Evolutionary conservation across 2,797 vertebrate species (phyloP).

Genomic region (Alca torda): DNA sequence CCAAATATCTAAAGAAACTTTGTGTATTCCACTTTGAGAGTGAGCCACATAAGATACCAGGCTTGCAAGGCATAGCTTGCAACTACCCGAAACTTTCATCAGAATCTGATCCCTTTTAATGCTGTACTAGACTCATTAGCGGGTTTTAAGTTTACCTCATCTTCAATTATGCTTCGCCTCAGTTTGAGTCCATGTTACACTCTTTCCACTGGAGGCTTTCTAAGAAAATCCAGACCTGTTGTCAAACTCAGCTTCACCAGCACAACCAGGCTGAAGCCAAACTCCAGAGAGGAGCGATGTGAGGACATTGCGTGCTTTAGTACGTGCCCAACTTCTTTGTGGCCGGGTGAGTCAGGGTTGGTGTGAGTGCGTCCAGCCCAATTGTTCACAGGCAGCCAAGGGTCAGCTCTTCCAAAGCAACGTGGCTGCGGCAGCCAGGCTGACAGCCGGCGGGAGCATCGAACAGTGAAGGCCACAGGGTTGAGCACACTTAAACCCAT

Average conservation of each 20-base stretch:
- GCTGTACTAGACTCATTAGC: neutral
- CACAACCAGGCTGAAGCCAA: neutral
- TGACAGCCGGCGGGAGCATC: neutral
- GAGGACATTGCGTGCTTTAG: neutral
- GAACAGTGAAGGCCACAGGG: fast-evolving
- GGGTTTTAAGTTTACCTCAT: neutral
- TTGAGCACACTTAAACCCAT: neutral
- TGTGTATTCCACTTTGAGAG: neutral
- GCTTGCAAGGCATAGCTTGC: neutral
- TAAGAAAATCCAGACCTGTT: neutral
- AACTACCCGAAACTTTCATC: neutral
- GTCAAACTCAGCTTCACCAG: neutral
- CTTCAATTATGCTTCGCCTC: neutral
- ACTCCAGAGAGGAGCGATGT: neutral
- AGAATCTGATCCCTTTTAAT: neutral
- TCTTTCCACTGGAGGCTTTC: neutral
- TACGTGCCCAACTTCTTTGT: neutral
- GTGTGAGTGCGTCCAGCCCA: fast-evolving
- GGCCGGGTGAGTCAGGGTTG: fast-evolving
- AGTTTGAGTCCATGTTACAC: neutral
- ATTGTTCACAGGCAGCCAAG: neutral
- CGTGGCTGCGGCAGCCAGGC: neutral
- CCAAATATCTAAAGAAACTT: neutral
- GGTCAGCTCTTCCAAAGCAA: neutral
- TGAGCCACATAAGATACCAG: neutral